phyloP scores from a whole-genome alignment of 2,797 vertebrate genomes.

The Molossus molossus region DNA sequence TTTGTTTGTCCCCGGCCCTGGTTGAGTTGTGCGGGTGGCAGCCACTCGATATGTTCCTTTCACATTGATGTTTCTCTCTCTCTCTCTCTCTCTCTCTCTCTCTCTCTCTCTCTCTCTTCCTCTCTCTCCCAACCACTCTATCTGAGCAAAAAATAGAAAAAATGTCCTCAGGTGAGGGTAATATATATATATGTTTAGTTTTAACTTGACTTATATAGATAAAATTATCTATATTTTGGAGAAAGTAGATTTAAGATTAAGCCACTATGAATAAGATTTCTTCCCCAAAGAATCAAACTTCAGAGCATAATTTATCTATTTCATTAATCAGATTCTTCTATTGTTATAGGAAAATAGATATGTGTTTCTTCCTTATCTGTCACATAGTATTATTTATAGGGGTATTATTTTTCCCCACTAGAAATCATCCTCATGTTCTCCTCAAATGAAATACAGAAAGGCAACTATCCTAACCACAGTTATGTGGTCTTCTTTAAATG shows the following conservation, averaged over 20 bases:
- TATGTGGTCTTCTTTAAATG: neutral
- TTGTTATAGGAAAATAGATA: neutral
- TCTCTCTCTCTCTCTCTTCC: too few species aligned
- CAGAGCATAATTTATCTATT: neutral
- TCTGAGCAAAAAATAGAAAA: too few species aligned
- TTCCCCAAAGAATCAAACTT: neutral
- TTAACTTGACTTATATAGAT: neutral
- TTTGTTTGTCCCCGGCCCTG: too few species aligned
- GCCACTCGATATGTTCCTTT: too few species aligned
- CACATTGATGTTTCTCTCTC: too few species aligned
- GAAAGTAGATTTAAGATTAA: conserved; percentile 4
- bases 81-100: too few species aligned
- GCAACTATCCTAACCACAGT: neutral
- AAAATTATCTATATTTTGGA: conserved; percentile 38
- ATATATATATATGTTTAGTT: neutral
- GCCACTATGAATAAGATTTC: neutral
- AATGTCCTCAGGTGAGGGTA: too few species aligned
- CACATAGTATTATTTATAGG: neutral
- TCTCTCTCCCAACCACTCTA: too few species aligned
- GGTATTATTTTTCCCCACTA: neutral
- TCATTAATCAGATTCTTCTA: neutral
- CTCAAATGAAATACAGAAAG: conserved; percentile 3
- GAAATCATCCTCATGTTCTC: neutral
- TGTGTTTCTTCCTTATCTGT: neutral
- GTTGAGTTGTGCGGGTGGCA: too few species aligned